Evolutionary conservation across 2,888 invertebrate species (phyloP).

Genomic region (Polietes domitor): DNA sequence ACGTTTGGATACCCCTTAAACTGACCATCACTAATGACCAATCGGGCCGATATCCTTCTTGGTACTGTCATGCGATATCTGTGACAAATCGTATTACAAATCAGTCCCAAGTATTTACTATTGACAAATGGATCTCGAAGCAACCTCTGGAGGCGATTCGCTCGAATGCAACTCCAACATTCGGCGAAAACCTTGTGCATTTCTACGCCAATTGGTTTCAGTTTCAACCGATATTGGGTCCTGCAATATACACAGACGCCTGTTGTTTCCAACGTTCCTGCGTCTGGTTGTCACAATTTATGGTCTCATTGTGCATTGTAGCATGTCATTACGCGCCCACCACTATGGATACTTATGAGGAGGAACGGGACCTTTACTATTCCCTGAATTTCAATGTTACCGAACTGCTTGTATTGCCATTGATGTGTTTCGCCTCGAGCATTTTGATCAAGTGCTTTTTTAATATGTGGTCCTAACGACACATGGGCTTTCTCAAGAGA

Average conservation of each 20-base stretch:
- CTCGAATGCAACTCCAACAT: background rate
- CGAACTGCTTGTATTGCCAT: constrained; percentile 50
- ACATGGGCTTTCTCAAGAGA: background rate
- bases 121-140: constrained; percentile 67
- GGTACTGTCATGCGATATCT: constrained; percentile 71
- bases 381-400: constrained; percentile 49
- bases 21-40: constrained; percentile 68
- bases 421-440: constrained; percentile 52
- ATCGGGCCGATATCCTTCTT: constrained; percentile 72
- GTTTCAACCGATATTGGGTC: constrained; percentile 64
- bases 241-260: constrained; percentile 53
- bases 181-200: background rate
- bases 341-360: constrained; percentile 68
- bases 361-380: constrained; percentile 68
- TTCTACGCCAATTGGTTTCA: constrained; percentile 65
- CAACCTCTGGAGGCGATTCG: constrained; percentile 27
- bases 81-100: constrained; percentile 60
- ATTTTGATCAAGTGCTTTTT: constrained; percentile 36
- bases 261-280: constrained; percentile 67
- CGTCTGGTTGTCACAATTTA: constrained; percentile 57
- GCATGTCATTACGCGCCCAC: constrained; percentile 65
- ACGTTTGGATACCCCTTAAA: constrained; percentile 29
- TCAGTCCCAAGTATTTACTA: constrained; percentile 63
- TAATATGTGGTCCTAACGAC: background rate
- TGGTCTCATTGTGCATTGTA: constrained; percentile 52